phyloP scores from a whole-genome alignment of 1,140 invertebrate genomes.

The Eurosta solidaginis region DNA sequence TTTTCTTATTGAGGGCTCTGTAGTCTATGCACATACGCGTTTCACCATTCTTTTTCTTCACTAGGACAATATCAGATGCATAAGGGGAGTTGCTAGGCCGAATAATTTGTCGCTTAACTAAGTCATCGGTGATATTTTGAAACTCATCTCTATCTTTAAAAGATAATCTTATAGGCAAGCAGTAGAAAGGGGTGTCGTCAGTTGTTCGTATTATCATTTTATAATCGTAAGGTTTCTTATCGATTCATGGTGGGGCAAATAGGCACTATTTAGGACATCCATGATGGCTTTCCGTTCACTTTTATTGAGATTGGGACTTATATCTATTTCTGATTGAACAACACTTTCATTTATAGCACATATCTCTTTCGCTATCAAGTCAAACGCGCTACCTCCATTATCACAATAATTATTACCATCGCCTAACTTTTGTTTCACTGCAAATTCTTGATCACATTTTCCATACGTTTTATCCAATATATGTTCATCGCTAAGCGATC shows the following conservation, averaged over 20 bases:
- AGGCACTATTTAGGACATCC: background rate
- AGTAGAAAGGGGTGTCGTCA: slow-evolving; percentile 2
- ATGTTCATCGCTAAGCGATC: background rate
- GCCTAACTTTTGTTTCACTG: background rate
- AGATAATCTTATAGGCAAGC: background rate
- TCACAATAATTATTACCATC: background rate
- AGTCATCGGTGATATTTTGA: too few species aligned
- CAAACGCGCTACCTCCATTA: background rate
- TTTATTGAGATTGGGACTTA: too few species aligned
- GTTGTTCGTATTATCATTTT: too few species aligned
- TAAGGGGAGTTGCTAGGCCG: too few species aligned
- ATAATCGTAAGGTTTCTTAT: background rate
- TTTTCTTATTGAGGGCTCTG: slow-evolving; percentile 30
- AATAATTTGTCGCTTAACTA: background rate
- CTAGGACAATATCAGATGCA: background rate
- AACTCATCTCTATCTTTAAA: background rate
- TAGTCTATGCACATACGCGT: background rate
- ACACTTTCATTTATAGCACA: background rate
- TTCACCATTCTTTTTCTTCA: background rate
- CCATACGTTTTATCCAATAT: background rate
- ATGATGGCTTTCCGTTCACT: too few species aligned
- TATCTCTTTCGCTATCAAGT: background rate
- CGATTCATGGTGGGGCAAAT: background rate
- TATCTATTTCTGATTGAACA: too few species aligned
- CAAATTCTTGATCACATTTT: background rate